phyloP scores from a whole-genome alignment of 2,113 vertebrate genomes.

The Mus pahari region DNA sequence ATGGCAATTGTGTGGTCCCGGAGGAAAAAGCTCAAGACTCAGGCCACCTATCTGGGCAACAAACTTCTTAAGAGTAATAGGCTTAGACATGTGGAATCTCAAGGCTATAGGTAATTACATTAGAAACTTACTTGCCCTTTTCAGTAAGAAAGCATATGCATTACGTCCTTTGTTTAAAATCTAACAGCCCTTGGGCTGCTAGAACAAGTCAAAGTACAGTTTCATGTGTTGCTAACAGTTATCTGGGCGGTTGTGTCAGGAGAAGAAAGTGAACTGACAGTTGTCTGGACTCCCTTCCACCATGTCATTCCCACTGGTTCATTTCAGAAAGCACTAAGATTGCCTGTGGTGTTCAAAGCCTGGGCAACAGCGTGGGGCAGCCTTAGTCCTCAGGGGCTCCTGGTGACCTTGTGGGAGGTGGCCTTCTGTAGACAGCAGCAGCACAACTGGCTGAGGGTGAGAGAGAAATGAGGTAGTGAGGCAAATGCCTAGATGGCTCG shows the following conservation, averaged over 20 bases:
- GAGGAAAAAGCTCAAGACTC: slow-evolving; percentile 82
- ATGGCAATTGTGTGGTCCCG: slow-evolving; percentile 85
- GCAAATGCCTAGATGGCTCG: background rate
- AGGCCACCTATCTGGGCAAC: slow-evolving; percentile 84
- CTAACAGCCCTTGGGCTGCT: background rate
- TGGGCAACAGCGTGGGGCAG: background rate
- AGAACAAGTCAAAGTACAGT: background rate
- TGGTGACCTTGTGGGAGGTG: background rate
- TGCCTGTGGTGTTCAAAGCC: background rate
- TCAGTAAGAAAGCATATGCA: background rate
- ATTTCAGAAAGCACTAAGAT: background rate
- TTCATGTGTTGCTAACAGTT: slow-evolving; percentile 1
- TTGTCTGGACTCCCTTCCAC: background rate
- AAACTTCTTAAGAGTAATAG: slow-evolving; percentile 88
- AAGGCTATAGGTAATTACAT: slow-evolving; percentile 85
- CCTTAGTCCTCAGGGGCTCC: background rate
- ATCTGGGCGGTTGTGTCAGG: background rate
- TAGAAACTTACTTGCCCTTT: slow-evolving; percentile 1
- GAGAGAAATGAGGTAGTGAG: background rate
- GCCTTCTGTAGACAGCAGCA: background rate
- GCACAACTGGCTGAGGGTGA: background rate
- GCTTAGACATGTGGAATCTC: slow-evolving; percentile 87
- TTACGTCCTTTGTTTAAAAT: slow-evolving; percentile 12
- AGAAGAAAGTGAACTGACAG: background rate
- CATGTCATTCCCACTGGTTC: background rate